Percentiles rank a stretch among this genome's conserved stretches.
phyloP scores from a whole-genome alignment of 1,140 invertebrate genomes.

The Conus betulinus region DNA sequence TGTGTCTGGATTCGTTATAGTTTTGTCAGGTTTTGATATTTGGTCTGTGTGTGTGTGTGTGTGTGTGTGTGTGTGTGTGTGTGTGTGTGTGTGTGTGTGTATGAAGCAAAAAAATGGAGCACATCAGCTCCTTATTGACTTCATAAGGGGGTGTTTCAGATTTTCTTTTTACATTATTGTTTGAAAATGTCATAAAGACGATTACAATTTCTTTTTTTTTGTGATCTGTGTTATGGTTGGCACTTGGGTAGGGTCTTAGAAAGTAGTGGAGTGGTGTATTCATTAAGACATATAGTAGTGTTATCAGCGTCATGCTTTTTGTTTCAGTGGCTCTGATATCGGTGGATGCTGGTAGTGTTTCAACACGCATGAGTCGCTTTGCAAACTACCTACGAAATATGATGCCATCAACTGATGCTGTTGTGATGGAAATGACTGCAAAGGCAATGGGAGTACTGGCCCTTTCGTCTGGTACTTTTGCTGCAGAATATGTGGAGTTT shows the following conservation, averaged over 20 bases:
- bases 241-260: too few species aligned
- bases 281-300: not conserved
- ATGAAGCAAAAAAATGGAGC: too few species aligned
- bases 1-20: too few species aligned
- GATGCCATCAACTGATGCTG: constrained; percentile 91
- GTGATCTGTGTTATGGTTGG: too few species aligned
- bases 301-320: constrained; percentile 6
- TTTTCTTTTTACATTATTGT: too few species aligned
- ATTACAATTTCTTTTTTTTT: too few species aligned
- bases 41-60: not conserved
- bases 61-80: too few species aligned
- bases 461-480: constrained; percentile 92
- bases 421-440: constrained; percentile 96
- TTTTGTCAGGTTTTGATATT: not conserved
- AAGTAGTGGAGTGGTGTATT: too few species aligned
- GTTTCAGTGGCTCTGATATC: constrained; percentile 89
- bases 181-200: too few species aligned
- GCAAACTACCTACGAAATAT: constrained; percentile 94
- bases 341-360: constrained; percentile 93
- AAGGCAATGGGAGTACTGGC: constrained; percentile 95
- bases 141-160: too few species aligned
- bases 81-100: too few species aligned
- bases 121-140: too few species aligned
- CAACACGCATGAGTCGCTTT: constrained; percentile 92
- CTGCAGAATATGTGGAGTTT: constrained; percentile 96